These are phyloP conservation scores for Ophiodon elongatus DNA, from an alignment of 2,113 vertebrate genomes.

Conservation along the genomic window DNA sequence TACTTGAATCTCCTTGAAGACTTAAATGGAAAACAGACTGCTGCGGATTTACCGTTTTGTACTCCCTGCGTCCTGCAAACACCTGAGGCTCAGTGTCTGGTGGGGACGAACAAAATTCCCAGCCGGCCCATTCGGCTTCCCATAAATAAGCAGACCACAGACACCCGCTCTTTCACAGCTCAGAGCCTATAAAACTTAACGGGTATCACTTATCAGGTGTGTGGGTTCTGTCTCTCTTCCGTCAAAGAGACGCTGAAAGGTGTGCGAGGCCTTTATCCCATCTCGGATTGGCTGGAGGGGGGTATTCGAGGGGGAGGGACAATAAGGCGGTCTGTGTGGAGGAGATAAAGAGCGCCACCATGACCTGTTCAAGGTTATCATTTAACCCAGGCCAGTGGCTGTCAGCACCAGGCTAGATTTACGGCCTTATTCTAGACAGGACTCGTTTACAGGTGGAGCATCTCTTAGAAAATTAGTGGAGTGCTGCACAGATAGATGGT, in stretches of 20 bases:
- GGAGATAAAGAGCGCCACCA: constrained; percentile 83
- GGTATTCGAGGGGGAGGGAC: constrained; percentile 74
- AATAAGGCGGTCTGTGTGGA: constrained; percentile 86
- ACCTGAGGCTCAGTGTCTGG: constrained; percentile 73
- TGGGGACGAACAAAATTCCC: constrained; percentile 68
- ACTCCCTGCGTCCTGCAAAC: constrained; percentile 42
- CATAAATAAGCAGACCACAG: constrained; percentile 83
- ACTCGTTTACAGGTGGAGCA: constrained; percentile 80
- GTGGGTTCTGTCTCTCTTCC: constrained; percentile 76
- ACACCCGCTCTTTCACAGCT: constrained; percentile 83
- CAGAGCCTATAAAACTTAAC: constrained; percentile 85
- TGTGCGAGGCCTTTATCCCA: constrained; percentile 80
- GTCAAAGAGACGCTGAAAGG: constrained; percentile 86
- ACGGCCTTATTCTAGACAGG: constrained; percentile 74
- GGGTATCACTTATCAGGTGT: constrained; percentile 87
- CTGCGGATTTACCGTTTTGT: constrained; percentile 36
- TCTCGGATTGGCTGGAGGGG: constrained; percentile 79
- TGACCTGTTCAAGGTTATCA: constrained; percentile 88
- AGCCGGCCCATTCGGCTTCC: constrained; percentile 49
- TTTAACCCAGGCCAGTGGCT: constrained; percentile 83
- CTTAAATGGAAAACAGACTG: constrained; percentile 58
- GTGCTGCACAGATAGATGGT: constrained; percentile 33
- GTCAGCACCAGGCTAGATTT: constrained; percentile 87
- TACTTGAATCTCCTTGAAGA: constrained; percentile 48
- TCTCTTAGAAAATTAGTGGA: constrained; percentile 55